Conservation (phyloP, 2,797 vertebrate species). For the Cryptoprocta ferox region DNA sequence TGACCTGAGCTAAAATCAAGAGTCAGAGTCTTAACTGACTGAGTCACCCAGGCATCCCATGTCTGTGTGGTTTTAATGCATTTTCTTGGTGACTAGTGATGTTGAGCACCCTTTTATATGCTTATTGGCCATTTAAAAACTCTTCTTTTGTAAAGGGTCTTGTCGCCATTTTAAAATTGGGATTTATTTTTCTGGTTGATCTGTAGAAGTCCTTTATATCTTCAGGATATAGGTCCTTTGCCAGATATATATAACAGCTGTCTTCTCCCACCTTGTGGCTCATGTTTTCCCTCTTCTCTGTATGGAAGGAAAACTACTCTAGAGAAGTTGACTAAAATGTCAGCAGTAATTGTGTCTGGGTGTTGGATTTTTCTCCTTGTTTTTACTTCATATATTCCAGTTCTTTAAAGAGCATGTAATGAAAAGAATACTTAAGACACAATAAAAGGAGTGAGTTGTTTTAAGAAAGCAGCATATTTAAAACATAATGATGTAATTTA, state of each 20-base stretch:
- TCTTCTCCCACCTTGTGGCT: neutral
- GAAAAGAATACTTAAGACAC: neutral
- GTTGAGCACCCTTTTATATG: neutral
- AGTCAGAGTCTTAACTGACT: too few species aligned
- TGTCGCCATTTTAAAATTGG: neutral
- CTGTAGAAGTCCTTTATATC: neutral
- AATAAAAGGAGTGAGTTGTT: neutral
- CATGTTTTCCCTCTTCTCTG: neutral
- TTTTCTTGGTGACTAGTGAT: neutral
- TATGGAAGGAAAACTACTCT: neutral
- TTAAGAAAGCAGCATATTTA: neutral
- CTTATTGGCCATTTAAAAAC: neutral
- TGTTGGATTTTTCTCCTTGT: neutral
- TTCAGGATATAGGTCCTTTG: neutral
- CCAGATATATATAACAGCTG: neutral
- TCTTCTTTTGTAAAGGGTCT: neutral
- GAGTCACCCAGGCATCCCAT: too few species aligned
- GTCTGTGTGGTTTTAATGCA: neutral
- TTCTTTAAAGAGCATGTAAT: neutral
- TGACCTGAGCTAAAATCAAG: too few species aligned
- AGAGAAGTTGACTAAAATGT: neutral
- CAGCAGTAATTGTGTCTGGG: neutral
- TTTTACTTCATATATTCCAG: neutral
- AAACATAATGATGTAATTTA: neutral
- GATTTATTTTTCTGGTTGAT: neutral